Evolutionary conservation across 1,140 invertebrate species (phyloP).

Genomic region (Brachionus plicatilis): DNA sequence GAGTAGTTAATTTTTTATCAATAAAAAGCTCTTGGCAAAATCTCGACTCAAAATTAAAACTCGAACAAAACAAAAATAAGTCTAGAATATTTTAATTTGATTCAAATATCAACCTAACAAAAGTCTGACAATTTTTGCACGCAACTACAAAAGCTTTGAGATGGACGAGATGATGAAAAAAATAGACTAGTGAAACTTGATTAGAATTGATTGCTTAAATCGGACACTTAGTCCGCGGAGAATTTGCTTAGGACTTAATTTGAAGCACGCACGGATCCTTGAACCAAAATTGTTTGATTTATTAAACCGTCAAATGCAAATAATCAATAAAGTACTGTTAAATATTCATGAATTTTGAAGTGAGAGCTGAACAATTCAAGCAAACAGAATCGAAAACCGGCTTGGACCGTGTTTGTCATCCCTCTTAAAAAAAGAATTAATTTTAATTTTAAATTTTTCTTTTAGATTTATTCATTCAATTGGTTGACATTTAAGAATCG

Average conservation of each 20-base stretch:
- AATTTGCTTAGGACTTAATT: neutral
- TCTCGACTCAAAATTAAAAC: neutral
- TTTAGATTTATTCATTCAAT: neutral
- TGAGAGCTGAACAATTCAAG: neutral
- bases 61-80: neutral
- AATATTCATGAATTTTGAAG: neutral
- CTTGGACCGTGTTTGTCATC: neutral
- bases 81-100: neutral
- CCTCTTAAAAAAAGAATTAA: neutral
- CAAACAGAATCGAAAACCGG: neutral
- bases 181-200: neutral
- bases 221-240: neutral
- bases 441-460: neutral
- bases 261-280: neutral
- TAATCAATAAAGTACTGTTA: neutral
- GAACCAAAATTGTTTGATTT: neutral
- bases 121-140: slow-evolving; percentile 21
- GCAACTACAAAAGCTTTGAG: neutral
- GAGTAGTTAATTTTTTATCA: neutral
- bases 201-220: neutral
- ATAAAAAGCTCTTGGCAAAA: neutral
- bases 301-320: neutral
- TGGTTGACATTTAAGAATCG: neutral
- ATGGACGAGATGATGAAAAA: neutral
- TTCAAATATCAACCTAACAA: neutral